phyloP scores from a whole-genome alignment of 64 coral and sea anemone genomes.

The Hydrozoanthus tunicans region DNA sequence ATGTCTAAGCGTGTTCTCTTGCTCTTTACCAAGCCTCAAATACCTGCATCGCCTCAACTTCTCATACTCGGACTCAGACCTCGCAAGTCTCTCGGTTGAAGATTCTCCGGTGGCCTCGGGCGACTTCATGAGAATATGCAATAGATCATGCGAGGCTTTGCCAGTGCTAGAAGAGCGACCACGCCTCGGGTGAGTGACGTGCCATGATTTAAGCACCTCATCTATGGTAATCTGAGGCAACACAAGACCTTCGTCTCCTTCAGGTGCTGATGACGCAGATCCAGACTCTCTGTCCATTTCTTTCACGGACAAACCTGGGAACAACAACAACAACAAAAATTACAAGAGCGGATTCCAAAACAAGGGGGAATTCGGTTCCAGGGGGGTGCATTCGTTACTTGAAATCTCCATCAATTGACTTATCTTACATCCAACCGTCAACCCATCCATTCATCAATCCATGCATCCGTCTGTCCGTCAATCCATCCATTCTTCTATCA shows the following conservation, averaged over 20 bases:
- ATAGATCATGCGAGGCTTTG: conserved; percentile 1
- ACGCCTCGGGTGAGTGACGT: conserved; percentile 34
- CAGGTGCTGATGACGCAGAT: neutral
- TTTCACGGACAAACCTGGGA: neutral
- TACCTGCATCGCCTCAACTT: conserved; percentile 52
- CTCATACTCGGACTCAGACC: conserved; percentile 40
- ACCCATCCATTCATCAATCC: no score
- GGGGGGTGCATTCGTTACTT: no score
- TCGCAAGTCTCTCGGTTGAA: conserved; percentile 24
- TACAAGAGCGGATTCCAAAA: neutral
- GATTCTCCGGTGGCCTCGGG: conserved; percentile 26
- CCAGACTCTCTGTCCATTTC: neutral
- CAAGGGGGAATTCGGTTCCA: neutral
- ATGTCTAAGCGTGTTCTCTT: conserved; percentile 10
- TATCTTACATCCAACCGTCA: no score
- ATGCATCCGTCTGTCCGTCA: no score
- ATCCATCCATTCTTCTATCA: no score
- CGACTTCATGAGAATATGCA: conserved; percentile 38
- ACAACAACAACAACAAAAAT: neutral
- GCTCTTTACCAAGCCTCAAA: conserved; percentile 33
- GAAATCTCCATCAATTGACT: no score
- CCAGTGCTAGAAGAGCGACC: conserved; percentile 22
- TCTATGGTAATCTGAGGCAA: conserved; percentile 54
- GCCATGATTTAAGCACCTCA: conserved; percentile 49
- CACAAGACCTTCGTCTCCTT: neutral